phyloP scores from a whole-genome alignment of 2,888 invertebrate species.

The Drosophila meridionalis region DNA sequence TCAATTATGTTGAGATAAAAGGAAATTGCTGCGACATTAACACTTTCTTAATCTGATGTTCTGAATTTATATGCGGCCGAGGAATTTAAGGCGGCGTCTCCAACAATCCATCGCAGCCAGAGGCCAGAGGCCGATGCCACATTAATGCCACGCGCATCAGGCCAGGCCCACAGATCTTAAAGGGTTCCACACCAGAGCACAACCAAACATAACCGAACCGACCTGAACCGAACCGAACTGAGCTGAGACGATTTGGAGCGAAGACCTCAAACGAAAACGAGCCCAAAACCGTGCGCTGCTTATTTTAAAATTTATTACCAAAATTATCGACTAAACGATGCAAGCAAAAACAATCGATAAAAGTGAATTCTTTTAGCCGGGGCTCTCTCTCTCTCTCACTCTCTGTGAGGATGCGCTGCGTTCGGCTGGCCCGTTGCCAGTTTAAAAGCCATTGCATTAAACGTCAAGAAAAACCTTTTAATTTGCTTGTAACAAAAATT shows the following conservation, averaged over 20 bases:
- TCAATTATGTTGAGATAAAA: slow-evolving; percentile 84
- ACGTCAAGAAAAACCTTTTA: slow-evolving; percentile 83
- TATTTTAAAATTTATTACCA: slow-evolving; percentile 82
- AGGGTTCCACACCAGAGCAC: slow-evolving; percentile 34
- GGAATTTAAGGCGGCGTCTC: slow-evolving; percentile 77
- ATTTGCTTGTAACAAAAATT: slow-evolving; percentile 84
- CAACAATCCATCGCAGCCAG: slow-evolving; percentile 35
- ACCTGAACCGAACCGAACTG: not conserved
- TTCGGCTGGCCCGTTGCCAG: slow-evolving; percentile 43
- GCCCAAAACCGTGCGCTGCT: slow-evolving; percentile 62
- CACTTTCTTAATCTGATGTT: slow-evolving; percentile 81
- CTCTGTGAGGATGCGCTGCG: slow-evolving; percentile 18
- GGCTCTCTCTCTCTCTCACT: slow-evolving; percentile 1
- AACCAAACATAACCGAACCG: slow-evolving; percentile 6
- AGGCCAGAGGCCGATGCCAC: slow-evolving; percentile 16
- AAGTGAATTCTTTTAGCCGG: slow-evolving; percentile 74
- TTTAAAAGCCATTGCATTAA: slow-evolving; percentile 75
- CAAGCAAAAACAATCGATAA: slow-evolving; percentile 83
- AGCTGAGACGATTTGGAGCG: slow-evolving; percentile 21
- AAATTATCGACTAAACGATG: slow-evolving; percentile 83
- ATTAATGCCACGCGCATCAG: slow-evolving; percentile 50
- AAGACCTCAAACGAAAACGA: slow-evolving; percentile 28
- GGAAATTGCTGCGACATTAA: slow-evolving; percentile 80
- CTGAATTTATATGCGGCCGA: slow-evolving; percentile 78
- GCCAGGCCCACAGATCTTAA: slow-evolving; percentile 27